Base-by-base conservation (phyloP, 2,888 invertebrate species). In the Colostygia pectinataria region DNA sequence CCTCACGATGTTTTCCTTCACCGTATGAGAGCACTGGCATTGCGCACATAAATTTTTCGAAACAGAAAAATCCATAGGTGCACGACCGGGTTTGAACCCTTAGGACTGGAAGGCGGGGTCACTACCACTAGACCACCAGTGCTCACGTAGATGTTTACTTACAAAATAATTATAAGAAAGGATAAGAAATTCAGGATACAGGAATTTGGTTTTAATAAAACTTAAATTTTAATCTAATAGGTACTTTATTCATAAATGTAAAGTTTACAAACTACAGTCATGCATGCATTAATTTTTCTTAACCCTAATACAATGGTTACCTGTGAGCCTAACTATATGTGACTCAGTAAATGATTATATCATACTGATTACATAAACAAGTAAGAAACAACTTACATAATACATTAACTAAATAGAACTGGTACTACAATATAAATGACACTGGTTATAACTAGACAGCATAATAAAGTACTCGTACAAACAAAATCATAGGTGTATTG, bases 291-390 rank as follows among this genome's bases (percentile, higher is more conserved):
- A 33, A 34, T 31, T 1, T 39, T 24, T 31, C n/a, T n/a, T n/a
- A n/a, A 40, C n/a, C 8, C 27, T 45, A 50, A 44, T 40, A 44
- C 40, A 50, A 24, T 50, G 36, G 29, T 33, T 40, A 36, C 40
- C 36, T 40, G 29, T 6, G 12, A 44, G 39, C 25, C 27, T 34
- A 1, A 42, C 31, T 29, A 24, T 15, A 15, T 14, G 23, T 39
- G 32, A 38, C 40, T 41, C 2, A 1, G 7, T 12, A 9, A 37
- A 38, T 39, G 28, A 43, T 49, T 43, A 33, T 4, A 43, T 40
- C 44, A 41, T 27, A 36, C 14, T 36, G 24, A 14, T 13, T 46
- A 33, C 2, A 12, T 8, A 18, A n/a, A n/a, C n/a, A n/a, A n/a
- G n/a, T n/a, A n/a, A n/a, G n/a, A n/a, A n/a, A n/a, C n/a, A n/a